phyloP scores from a whole-genome alignment of 2,113 vertebrate genomes.

The Mus spicilegus region DNA sequence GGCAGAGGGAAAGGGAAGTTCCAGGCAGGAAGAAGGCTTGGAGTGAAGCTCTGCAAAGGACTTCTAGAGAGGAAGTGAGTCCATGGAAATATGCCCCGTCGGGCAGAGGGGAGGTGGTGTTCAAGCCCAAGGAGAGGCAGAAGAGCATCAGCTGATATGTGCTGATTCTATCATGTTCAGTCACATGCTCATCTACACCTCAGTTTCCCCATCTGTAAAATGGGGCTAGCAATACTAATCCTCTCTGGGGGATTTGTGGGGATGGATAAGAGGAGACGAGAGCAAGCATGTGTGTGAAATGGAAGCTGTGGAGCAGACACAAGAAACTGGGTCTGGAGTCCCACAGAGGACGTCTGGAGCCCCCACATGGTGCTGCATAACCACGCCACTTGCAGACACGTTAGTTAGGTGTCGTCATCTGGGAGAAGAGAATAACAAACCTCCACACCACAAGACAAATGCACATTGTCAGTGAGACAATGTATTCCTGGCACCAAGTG shows the following conservation, averaged over 20 bases:
- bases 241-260: neutral
- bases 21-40: neutral
- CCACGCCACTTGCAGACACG: neutral
- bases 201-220: neutral
- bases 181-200: neutral
- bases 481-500: neutral
- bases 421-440: conserved; percentile 28
- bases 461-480: neutral
- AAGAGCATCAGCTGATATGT: neutral
- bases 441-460: conserved; percentile 48
- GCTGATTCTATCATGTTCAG: neutral
- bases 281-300: neutral
- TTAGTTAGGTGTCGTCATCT: neutral
- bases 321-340: neutral
- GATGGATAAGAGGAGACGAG: neutral
- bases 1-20: neutral
- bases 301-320: neutral
- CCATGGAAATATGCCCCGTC: fast-evolving
- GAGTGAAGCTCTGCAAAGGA: neutral
- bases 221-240: neutral
- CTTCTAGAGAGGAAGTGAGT: neutral
- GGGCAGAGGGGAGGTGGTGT: neutral
- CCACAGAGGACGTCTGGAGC: neutral
- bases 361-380: neutral
- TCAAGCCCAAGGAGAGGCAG: neutral